These are phyloP conservation scores for Zaprionus davidi DNA, from an alignment of 1,140 invertebrate genomes.

Conservation along the genomic window DNA sequence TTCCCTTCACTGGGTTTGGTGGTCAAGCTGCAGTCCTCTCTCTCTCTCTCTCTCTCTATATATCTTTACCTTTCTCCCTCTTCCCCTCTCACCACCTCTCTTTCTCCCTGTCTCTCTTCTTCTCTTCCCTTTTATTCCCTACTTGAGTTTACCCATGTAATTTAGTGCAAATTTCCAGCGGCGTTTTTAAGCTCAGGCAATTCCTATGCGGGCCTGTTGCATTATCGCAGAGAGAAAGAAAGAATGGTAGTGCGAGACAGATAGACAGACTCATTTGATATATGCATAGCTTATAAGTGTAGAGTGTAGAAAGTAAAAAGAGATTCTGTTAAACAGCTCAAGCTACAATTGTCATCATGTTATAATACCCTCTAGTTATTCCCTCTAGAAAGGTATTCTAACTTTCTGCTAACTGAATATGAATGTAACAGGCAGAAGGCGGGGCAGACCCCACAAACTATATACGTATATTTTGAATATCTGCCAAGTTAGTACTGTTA, in stretches of 20 bases:
- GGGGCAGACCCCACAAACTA: too few species aligned
- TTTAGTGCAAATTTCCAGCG: conserved; percentile 45
- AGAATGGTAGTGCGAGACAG: neutral
- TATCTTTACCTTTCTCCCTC: too few species aligned
- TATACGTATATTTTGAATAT: too few species aligned
- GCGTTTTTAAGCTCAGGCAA: conserved; percentile 44
- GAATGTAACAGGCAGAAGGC: too few species aligned
- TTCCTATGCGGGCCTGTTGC: conserved; percentile 49
- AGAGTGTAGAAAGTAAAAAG: neutral
- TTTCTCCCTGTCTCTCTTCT: neutral
- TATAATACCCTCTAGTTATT: too few species aligned
- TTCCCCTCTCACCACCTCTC: neutral
- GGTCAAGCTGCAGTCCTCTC: neutral
- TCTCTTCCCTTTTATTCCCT: neutral
- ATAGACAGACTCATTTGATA: neutral
- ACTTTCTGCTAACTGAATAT: too few species aligned
- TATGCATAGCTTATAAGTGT: neutral
- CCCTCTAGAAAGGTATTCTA: too few species aligned
- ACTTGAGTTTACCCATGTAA: conserved; percentile 23
- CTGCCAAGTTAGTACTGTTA: too few species aligned
- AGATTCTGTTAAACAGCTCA: too few species aligned
- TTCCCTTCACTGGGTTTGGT: neutral
- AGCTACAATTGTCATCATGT: too few species aligned
- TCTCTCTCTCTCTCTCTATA: too few species aligned
- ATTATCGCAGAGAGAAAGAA: neutral